A percentile compares a stretch with the other conserved stretches of the same genome.
These are phyloP conservation scores for Pseudolaguvia tuberculata DNA, from an alignment of 2,113 vertebrate species.

Conservation along the genomic window DNA sequence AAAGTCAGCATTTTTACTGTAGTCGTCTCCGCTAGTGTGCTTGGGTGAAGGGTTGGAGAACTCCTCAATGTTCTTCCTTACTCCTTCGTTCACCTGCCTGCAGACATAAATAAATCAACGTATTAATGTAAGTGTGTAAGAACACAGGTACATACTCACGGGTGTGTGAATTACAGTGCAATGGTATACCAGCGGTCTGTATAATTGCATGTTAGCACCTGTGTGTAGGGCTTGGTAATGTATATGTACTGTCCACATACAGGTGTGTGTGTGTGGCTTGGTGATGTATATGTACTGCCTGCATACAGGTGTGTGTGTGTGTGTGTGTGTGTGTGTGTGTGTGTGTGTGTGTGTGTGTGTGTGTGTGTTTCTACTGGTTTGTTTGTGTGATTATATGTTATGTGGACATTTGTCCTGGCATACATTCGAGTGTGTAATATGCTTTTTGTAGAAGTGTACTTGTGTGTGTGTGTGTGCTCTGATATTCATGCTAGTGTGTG, in stretches of 20 bases:
- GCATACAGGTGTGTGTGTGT: no score
- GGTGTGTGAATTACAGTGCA: neutral
- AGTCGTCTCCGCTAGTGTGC: constrained; percentile 73
- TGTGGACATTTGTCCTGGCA: no score
- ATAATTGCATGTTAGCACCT: no score
- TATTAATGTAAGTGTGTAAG: neutral
- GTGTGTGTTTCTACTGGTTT: neutral
- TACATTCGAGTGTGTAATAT: no score
- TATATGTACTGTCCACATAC: no score
- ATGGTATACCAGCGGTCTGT: no score
- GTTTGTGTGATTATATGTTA: no score
- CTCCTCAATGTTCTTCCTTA: constrained; percentile 79
- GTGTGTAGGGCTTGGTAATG: no score
- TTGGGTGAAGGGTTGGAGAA: constrained; percentile 81
- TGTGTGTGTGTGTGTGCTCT: neutral
- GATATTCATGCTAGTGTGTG: neutral
- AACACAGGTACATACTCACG: neutral
- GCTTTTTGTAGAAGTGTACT: no score
- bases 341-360: neutral
- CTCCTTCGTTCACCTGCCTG: constrained; percentile 87
- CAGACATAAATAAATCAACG: neutral
- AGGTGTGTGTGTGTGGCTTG: neutral
- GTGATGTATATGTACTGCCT: neutral
- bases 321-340: neutral
- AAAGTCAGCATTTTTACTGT: constrained; percentile 79